phyloP scores from a whole-genome alignment of 2,888 invertebrate genomes.

The Belgica antarctica region DNA sequence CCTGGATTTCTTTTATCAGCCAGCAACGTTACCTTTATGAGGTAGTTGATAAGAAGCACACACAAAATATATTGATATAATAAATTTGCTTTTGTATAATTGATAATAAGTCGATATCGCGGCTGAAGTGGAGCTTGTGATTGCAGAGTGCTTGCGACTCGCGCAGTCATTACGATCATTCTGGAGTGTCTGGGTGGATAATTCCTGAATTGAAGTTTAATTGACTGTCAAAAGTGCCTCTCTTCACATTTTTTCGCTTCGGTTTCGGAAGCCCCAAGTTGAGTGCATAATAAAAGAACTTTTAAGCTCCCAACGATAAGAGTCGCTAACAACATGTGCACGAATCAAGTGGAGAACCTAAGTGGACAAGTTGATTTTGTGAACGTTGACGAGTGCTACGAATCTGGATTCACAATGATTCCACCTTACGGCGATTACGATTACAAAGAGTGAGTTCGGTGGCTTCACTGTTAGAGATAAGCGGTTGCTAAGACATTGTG shows the following conservation, averaged over 20 bases:
- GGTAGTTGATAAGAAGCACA: constrained; percentile 25
- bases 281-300: constrained; percentile 37
- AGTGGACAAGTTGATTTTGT: constrained; percentile 39
- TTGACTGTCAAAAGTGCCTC: neutral
- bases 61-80: neutral
- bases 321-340: constrained; percentile 33
- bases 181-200: constrained; percentile 33
- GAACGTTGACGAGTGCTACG: constrained; percentile 35
- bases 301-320: too few relatives aligned
- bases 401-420: constrained; percentile 32
- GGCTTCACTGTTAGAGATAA: too few relatives aligned
- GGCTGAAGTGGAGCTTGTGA: constrained; percentile 20
- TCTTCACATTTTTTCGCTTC: too few relatives aligned
- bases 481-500: too few relatives aligned
- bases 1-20: neutral
- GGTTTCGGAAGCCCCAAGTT: neutral
- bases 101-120: constrained; percentile 11
- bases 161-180: constrained; percentile 17
- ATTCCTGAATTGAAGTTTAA: neutral
- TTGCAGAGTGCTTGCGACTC: neutral
- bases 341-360: constrained; percentile 38
- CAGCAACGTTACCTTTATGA: neutral
- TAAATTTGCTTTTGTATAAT: constrained; percentile 18
- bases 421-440: constrained; percentile 39
- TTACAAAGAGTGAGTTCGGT: constrained; percentile 39